These are phyloP conservation scores for Melanotus villosus DNA, from an alignment of 2,888 invertebrate species.

Conservation along the genomic window DNA sequence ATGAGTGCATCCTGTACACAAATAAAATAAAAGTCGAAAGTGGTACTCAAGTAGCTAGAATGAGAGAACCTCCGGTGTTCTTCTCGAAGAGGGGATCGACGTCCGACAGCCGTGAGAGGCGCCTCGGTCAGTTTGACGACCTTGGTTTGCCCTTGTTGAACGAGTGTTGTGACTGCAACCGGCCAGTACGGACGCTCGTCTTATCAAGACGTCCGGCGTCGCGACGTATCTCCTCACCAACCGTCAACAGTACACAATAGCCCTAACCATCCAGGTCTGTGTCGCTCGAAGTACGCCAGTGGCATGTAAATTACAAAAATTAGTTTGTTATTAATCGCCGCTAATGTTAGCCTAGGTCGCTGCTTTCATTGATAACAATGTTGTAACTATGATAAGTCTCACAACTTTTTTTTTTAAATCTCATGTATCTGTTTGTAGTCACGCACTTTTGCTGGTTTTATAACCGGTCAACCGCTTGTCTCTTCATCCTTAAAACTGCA, in stretches of 20 bases:
- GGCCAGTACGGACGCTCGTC: constrained; percentile 57
- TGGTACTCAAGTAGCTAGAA: constrained; percentile 12
- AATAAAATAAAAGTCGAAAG: constrained; percentile 17
- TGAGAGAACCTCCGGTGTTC: constrained; percentile 64
- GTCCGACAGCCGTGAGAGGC: constrained; percentile 65
- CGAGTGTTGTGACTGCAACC: constrained; percentile 62
- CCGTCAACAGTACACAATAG: background rate
- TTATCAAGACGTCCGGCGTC: constrained; percentile 48
- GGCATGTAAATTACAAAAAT: constrained; percentile 1
- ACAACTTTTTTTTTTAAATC: background rate
- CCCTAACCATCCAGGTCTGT: constrained; percentile 34
- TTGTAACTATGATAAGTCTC: background rate
- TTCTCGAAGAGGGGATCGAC: constrained; percentile 61
- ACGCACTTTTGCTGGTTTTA: background rate
- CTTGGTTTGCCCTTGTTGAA: constrained; percentile 66
- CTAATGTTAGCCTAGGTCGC: constrained; percentile 16
- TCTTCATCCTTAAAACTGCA: background rate
- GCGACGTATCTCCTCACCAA: constrained; percentile 38
- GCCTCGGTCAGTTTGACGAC: constrained; percentile 67
- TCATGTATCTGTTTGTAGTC: background rate
- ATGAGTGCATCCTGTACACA: constrained; percentile 8
- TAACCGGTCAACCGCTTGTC: background rate
- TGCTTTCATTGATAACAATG: background rate
- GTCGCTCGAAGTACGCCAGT: background rate
- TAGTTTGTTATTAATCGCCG: background rate